Percentiles rank a stretch among this genome's conserved stretches.
phyloP scores from a whole-genome alignment of 1,140 invertebrate species.

The Drosophila sproati region DNA sequence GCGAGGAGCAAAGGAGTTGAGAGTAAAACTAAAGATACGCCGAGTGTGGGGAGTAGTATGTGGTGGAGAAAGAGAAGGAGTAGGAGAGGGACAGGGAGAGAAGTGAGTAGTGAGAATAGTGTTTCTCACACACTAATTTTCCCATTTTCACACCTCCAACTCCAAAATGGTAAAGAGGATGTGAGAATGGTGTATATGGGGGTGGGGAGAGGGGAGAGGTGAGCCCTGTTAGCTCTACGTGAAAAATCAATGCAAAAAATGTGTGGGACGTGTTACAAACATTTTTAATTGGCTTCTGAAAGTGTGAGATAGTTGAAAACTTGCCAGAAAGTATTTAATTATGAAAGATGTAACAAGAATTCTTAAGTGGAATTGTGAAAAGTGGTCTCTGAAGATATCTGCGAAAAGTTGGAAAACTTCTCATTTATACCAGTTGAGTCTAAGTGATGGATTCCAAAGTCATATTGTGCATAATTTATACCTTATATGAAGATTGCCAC shows the following conservation, averaged over 20 bases:
- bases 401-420: too few relatives aligned
- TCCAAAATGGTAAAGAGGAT: neutral
- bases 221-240: conserved; percentile 18
- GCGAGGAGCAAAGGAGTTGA: conserved; percentile 26
- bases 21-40: conserved; percentile 15
- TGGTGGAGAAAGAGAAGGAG: conserved; percentile 2
- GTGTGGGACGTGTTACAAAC: conserved; percentile 37
- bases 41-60: conserved; percentile 8
- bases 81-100: neutral
- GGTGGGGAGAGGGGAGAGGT: too few relatives aligned
- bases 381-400: neutral
- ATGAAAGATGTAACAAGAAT: conserved; percentile 9
- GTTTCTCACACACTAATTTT: conserved; percentile 8
- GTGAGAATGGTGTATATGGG: neutral
- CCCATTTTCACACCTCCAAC: conserved; percentile 40
- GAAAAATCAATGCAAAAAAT: conserved; percentile 64
- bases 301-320: conserved; percentile 1
- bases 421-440: too few relatives aligned
- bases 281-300: conserved; percentile 49
- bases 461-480: too few relatives aligned
- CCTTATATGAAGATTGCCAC: too few relatives aligned
- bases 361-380: conserved; percentile 2
- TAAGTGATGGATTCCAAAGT: too few relatives aligned
- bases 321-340: neutral
- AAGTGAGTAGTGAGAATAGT: conserved; percentile 13